Evolutionary conservation across 2,113 vertebrate genomes (phyloP).

Genomic region (Prinia subflava): DNA sequence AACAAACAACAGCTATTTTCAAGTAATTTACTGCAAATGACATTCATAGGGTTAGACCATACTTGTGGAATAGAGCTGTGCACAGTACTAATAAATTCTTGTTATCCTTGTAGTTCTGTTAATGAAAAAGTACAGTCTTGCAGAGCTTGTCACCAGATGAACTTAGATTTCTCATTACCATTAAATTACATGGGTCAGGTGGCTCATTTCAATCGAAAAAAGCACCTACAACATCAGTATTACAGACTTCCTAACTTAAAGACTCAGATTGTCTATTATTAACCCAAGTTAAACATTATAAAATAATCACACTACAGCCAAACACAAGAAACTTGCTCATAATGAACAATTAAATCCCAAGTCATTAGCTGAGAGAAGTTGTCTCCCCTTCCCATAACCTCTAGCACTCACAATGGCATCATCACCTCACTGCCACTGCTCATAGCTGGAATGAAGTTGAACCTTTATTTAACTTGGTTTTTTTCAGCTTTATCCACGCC

Average conservation of each 20-base stretch:
- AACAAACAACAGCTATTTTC: neutral
- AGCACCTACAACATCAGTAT: neutral
- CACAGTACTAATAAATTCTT: neutral
- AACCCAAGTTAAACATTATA: neutral
- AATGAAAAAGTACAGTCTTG: neutral
- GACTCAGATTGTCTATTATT: neutral
- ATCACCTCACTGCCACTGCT: neutral
- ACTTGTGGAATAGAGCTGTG: neutral
- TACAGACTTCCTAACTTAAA: neutral
- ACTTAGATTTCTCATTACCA: neutral
- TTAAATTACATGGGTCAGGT: neutral
- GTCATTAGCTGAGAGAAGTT: neutral
- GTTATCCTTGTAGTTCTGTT: neutral
- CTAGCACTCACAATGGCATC: neutral
- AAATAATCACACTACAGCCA: neutral
- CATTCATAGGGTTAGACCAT: neutral
- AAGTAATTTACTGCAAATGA: neutral
- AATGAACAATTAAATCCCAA: neutral
- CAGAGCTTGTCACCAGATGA: neutral
- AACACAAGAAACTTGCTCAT: neutral
- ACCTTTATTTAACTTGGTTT: neutral
- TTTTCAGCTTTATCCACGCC: fast-evolving
- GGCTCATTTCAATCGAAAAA: neutral
- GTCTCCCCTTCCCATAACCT: neutral
- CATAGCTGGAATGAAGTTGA: fast-evolving